Percentiles rank a stretch among this genome's conserved stretches.
These are phyloP conservation scores for Habrosyne pyritoides DNA, from an alignment of 2,888 invertebrate species.

Conservation along the genomic window DNA sequence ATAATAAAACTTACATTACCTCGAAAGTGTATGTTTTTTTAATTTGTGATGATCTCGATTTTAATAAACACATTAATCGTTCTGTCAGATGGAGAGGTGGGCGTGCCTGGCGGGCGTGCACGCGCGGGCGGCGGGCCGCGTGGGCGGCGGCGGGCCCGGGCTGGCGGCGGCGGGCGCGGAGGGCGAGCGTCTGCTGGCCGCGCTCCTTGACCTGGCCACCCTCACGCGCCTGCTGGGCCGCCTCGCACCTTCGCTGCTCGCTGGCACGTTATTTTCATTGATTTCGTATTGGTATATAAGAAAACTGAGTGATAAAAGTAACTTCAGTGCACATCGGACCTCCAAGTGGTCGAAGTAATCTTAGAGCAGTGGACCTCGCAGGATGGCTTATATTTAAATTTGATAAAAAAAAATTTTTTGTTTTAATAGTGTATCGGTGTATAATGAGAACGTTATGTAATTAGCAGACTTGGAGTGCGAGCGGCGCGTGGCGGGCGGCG, in stretches of 20 bases:
- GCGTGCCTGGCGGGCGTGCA: conserved; percentile 75
- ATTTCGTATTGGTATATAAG: too few relatives aligned
- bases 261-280: conserved; percentile 40
- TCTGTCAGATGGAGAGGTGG: conserved; percentile 70
- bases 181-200: conserved; percentile 69
- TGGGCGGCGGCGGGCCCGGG: conserved; percentile 32
- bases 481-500: conserved; percentile 31
- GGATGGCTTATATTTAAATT: too few relatives aligned
- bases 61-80: background rate
- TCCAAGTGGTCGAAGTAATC: too few relatives aligned
- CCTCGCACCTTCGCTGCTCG: conserved; percentile 68
- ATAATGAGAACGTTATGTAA: background rate
- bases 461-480: conserved; percentile 26
- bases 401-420: too few relatives aligned
- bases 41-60: too few relatives aligned
- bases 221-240: conserved; percentile 75
- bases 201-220: conserved; percentile 76
- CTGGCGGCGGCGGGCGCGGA: conserved; percentile 42
- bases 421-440: too few relatives aligned
- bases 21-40: too few relatives aligned
- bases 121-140: conserved; percentile 63
- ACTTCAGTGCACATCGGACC: too few relatives aligned
- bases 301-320: too few relatives aligned
- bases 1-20: too few relatives aligned
- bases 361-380: too few relatives aligned